Percentiles rank a stretch among this genome's conserved stretches.
These are phyloP conservation scores for Temnothorax curvispinosus DNA, from an alignment of 1,140 invertebrate species.

Conservation along the genomic window DNA sequence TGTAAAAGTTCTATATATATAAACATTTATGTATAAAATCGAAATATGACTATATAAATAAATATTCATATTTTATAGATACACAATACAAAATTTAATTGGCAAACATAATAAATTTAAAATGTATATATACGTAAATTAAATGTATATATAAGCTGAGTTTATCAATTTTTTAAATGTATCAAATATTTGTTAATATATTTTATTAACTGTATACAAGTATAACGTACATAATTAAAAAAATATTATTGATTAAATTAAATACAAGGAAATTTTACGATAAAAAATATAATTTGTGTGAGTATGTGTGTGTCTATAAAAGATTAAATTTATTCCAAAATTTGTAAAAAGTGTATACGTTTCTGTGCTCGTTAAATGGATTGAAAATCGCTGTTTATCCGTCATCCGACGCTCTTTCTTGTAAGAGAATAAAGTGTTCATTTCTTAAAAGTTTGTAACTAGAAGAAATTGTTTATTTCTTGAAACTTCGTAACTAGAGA, in stretches of 20 bases:
- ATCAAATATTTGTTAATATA: not conserved
- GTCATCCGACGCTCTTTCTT: not conserved
- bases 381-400: not conserved
- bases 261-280: not conserved
- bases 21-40: slow-evolving; percentile 2
- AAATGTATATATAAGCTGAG: not conserved
- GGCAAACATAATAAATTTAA: not conserved
- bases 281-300: not conserved
- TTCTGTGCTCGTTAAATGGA: not conserved
- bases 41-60: not conserved
- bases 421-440: not conserved
- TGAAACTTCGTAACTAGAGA: not conserved
- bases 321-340: slow-evolving; percentile 2
- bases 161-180: not conserved
- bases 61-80: not conserved
- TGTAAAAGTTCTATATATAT: not conserved
- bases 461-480: slow-evolving; percentile 1
- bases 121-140: not conserved
- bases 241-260: not conserved
- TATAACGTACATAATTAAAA: not conserved
- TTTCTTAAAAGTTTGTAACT: slow-evolving; percentile 11
- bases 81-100: not conserved
- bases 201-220: not conserved
- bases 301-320: not conserved
- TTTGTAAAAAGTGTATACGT: not conserved